These are phyloP conservation scores for Kryphioiulus occultus DNA, from an alignment of 2,888 invertebrate species.

Conservation along the genomic window DNA sequence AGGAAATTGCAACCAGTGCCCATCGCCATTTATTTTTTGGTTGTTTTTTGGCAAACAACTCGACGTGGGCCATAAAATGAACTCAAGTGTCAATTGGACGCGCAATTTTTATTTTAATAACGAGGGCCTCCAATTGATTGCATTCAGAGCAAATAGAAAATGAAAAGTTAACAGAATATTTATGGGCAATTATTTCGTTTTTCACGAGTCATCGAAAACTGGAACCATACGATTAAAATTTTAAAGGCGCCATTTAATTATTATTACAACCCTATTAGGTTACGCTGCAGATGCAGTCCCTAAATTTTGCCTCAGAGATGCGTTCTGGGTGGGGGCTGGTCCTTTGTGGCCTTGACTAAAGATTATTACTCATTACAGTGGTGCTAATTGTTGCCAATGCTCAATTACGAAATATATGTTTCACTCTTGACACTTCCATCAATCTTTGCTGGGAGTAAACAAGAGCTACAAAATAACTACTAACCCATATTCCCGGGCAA, in stretches of 20 bases:
- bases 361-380: conserved; percentile 28
- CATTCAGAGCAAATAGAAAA: conserved; percentile 28
- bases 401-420: conserved; percentile 30
- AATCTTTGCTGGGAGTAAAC: not conserved
- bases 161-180: conserved; percentile 25
- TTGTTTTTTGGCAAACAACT: not conserved
- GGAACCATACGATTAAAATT: conserved; percentile 23
- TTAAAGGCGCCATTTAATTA: conserved; percentile 20
- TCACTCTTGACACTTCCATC: conserved; percentile 9
- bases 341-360: conserved; percentile 1
- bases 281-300: conserved; percentile 1
- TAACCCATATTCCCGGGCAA: conserved; percentile 33
- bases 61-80: not conserved
- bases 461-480: not conserved
- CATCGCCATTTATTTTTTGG: not conserved
- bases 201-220: conserved; percentile 32
- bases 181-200: not conserved
- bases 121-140: not conserved
- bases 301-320: not conserved
- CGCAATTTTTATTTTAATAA: conserved; percentile 22
- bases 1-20: not conserved
- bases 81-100: not conserved
- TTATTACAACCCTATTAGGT: conserved; percentile 15
- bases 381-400: conserved; percentile 33
- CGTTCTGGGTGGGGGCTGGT: not conserved